These are phyloP conservation scores for Copidosoma aretas DNA, from an alignment of 2,888 invertebrate genomes.

Conservation along the genomic window DNA sequence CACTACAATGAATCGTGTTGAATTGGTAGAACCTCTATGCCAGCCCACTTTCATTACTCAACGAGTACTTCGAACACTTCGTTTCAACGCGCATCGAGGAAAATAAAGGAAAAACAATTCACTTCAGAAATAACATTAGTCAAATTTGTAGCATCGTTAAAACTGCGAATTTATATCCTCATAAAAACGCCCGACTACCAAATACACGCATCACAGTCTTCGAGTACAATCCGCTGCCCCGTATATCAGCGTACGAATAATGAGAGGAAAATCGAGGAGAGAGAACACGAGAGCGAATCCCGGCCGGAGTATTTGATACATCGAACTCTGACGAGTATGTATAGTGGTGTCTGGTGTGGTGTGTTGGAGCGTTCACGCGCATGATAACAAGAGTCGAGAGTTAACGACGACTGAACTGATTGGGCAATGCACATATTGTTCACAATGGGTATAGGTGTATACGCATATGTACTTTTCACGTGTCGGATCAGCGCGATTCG, in stretches of 20 bases:
- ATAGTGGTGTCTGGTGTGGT: no score
- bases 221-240: background rate
- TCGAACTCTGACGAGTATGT: no score
- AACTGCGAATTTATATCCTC: slow-evolving; percentile 27
- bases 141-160: slow-evolving; percentile 11
- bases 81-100: no score
- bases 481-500: no score
- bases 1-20: no score
- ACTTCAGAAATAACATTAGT: no score
- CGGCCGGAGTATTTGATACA: slow-evolving; percentile 36
- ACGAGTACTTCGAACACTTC: no score
- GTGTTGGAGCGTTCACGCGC: background rate
- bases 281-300: background rate
- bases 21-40: no score
- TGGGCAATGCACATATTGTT: slow-evolving; percentile 10
- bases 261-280: slow-evolving; percentile 27
- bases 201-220: background rate
- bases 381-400: slow-evolving; percentile 31
- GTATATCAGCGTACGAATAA: slow-evolving; percentile 18
- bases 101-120: no score
- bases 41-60: no score
- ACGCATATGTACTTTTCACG: no score
- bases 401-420: slow-evolving; percentile 29
- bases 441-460: no score
- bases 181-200: background rate